A percentile compares a stretch with the other conserved stretches of the same genome.
Evolutionary conservation across 1,140 invertebrate species (phyloP).

Genomic region (Leptonema lineaticorne): DNA sequence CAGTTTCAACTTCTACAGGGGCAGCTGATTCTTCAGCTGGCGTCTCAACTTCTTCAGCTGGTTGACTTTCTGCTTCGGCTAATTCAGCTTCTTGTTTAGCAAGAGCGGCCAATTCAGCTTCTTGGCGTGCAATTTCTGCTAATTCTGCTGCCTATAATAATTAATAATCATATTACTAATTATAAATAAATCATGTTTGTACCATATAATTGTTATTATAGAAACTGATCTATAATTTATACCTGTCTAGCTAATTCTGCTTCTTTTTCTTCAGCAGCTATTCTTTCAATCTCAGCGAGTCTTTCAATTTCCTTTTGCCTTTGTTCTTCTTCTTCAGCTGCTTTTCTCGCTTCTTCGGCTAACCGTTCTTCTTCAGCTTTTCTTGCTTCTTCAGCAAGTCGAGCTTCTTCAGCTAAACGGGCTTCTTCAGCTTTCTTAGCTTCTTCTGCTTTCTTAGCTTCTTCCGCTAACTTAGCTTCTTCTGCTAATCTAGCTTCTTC

Average conservation of each 20-base stretch:
- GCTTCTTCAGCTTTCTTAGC: slow-evolving; percentile 56
- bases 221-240: slow-evolving; percentile 10
- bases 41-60: slow-evolving; percentile 48
- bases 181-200: slow-evolving; percentile 4
- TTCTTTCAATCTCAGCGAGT: slow-evolving; percentile 56
- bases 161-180: not conserved
- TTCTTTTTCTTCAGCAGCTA: slow-evolving; percentile 61
- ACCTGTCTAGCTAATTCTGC: slow-evolving; percentile 61
- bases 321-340: slow-evolving; percentile 59
- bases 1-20: slow-evolving; percentile 10
- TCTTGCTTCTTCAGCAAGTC: slow-evolving; percentile 51
- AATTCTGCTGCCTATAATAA: slow-evolving; percentile 58
- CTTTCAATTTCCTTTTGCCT: slow-evolving; percentile 57
- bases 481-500: slow-evolving; percentile 43
- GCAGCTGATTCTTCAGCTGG: not conserved
- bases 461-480: slow-evolving; percentile 44
- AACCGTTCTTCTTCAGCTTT: slow-evolving; percentile 52
- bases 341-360: slow-evolving; percentile 58
- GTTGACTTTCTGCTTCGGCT: slow-evolving; percentile 55
- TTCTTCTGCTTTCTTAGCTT: slow-evolving; percentile 52
- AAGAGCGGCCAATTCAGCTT: slow-evolving; percentile 51
- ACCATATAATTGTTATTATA: not conserved
- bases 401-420: slow-evolving; percentile 51
- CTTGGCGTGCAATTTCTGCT: slow-evolving; percentile 58
- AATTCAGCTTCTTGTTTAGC: slow-evolving; percentile 62